Percentiles rank a stretch among this genome's conserved stretches.
Evolutionary conservation across 2,797 vertebrate genomes (phyloP).

Genomic region (Microcaecilia unicolor): DNA sequence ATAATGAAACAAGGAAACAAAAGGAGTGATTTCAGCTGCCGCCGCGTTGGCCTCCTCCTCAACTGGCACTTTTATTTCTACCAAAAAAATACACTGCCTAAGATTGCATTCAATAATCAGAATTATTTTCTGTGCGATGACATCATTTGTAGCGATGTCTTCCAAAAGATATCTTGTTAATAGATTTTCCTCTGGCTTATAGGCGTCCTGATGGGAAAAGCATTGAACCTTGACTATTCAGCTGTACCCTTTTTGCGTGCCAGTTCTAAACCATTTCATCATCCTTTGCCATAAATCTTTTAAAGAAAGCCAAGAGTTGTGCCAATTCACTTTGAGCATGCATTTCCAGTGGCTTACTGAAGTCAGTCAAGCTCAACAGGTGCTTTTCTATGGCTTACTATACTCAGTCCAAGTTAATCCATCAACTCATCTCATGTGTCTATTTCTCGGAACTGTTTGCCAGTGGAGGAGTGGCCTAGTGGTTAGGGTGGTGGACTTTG

Average conservation of each 20-base stretch:
- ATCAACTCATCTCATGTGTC: slow-evolving; percentile 24
- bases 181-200: slow-evolving; percentile 53
- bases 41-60: too few species aligned
- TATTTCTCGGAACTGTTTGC: slow-evolving; percentile 25
- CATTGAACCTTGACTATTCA: slow-evolving; percentile 43
- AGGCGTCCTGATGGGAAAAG: slow-evolving; percentile 50
- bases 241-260: slow-evolving; percentile 33
- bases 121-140: slow-evolving; percentile 40
- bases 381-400: slow-evolving; percentile 32
- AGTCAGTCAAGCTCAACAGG: slow-evolving; percentile 41
- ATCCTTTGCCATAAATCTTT: slow-evolving; percentile 37
- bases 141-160: slow-evolving; percentile 51
- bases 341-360: slow-evolving; percentile 28
- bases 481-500: too few species aligned
- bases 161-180: slow-evolving; percentile 66
- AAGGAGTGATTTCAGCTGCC: too few species aligned
- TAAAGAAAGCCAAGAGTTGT: slow-evolving; percentile 32
- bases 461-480: too few species aligned
- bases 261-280: slow-evolving; percentile 34
- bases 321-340: slow-evolving; percentile 24
- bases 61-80: slow-evolving; percentile 6
- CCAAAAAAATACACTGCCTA: slow-evolving; percentile 25
- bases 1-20: too few species aligned
- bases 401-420: slow-evolving; percentile 33
- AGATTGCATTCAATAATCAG: slow-evolving; percentile 25